These are phyloP conservation scores for Poicephalus meyeri DNA, from an alignment of 2,113 vertebrate genomes.

Conservation along the genomic window DNA sequence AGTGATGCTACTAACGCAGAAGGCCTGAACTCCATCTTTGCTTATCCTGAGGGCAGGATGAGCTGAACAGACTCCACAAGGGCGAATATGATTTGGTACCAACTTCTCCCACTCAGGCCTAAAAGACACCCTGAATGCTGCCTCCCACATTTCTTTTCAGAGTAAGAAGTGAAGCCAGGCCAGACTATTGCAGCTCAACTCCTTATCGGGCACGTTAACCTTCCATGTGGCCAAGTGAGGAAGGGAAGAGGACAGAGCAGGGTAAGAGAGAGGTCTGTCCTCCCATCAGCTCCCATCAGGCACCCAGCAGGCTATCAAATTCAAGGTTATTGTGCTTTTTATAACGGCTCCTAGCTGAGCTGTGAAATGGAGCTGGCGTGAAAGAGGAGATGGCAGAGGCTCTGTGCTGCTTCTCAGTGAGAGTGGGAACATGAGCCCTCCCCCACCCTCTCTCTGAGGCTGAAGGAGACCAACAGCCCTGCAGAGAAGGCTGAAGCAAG, in stretches of 20 bases:
- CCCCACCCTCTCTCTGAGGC: not conserved
- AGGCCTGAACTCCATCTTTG: not conserved
- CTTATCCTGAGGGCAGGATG: not conserved
- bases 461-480: not conserved
- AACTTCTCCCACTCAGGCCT: not conserved
- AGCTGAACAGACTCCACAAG: not conserved
- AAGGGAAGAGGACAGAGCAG: not conserved
- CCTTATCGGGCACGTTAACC: not conserved
- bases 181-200: not conserved
- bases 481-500: not conserved
- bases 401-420: not conserved
- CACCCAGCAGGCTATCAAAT: slow-evolving; percentile 40
- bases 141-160: not conserved
- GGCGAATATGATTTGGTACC: not conserved
- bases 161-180: not conserved
- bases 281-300: slow-evolving; percentile 8
- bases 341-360: slow-evolving; percentile 23
- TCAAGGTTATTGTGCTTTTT: slow-evolving; percentile 66
- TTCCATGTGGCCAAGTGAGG: not conserved
- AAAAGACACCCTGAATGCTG: not conserved
- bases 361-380: slow-evolving; percentile 46
- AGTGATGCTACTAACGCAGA: not conserved
- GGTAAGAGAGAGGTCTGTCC: not conserved
- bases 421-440: not conserved
- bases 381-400: slow-evolving; percentile 39